Evolutionary conservation across 1,140 invertebrate species (phyloP).

Genomic region (Philopotamus ludificatus): DNA sequence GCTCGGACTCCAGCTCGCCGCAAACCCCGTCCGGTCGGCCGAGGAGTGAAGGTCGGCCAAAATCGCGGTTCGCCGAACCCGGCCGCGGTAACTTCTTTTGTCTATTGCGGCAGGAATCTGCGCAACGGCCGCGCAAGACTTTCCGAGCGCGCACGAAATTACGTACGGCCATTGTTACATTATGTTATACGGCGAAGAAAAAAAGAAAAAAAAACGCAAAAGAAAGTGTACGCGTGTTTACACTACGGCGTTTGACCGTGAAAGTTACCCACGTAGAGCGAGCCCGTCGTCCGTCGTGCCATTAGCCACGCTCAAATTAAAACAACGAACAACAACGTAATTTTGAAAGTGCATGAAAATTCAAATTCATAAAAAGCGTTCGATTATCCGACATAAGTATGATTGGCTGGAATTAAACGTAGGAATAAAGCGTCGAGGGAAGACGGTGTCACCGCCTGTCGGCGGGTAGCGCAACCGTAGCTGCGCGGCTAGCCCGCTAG

Average conservation of each 20-base stretch:
- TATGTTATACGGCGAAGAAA: neutral
- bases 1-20: neutral
- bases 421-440: neutral
- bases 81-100: no score
- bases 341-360: no score
- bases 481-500: neutral
- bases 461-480: conserved; percentile 1
- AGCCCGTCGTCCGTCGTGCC: no score
- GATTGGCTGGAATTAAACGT: conserved; percentile 4
- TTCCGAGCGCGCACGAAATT: neutral
- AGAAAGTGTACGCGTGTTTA: conserved; percentile 15
- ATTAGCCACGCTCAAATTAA: no score
- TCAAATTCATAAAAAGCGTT: no score
- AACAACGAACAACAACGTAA: no score
- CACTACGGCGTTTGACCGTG: conserved; percentile 1
- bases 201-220: conserved; percentile 4
- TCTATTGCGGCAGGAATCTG: neutral
- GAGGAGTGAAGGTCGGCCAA: neutral
- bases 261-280: neutral
- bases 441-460: neutral
- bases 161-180: neutral
- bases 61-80: neutral
- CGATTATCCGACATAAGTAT: no score
- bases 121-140: neutral
- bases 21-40: neutral